Evolutionary conservation across 2,797 vertebrate species (phyloP).

Genomic region (Macropodus opercularis): DNA sequence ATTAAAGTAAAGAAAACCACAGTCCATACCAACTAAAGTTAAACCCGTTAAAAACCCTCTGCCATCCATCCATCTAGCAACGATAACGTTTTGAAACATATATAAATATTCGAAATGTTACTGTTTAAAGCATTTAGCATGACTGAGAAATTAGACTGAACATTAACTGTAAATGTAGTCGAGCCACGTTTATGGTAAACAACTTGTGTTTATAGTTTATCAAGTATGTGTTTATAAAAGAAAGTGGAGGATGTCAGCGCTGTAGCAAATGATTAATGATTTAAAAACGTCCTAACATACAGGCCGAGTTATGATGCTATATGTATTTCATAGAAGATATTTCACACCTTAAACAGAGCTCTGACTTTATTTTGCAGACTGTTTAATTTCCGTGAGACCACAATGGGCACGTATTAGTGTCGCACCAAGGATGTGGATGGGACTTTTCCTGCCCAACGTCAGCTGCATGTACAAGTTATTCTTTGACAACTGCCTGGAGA

Average conservation of each 20-base stretch:
- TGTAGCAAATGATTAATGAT: not conserved
- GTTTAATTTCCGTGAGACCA: constrained; percentile 3
- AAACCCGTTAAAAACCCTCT: too few relatives aligned
- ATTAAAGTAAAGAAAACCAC: not conserved
- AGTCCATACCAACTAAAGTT: too few relatives aligned
- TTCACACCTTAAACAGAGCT: constrained; percentile 6
- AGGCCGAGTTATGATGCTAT: too few relatives aligned
- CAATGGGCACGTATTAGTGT: constrained; percentile 13
- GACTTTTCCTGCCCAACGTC: constrained; percentile 25
- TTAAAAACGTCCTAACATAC: too few relatives aligned
- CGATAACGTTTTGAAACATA: too few relatives aligned
- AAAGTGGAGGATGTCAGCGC: too few relatives aligned
- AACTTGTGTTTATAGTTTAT: not conserved
- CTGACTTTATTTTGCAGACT: constrained; percentile 58
- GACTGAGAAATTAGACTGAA: too few relatives aligned
- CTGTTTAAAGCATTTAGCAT: too few relatives aligned
- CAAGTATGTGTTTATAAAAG: not conserved
- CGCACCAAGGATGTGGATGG: constrained; percentile 35
- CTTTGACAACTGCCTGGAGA: constrained; percentile 17
- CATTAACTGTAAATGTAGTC: too few relatives aligned
- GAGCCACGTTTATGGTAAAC: not conserved
- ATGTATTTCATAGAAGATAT: too few relatives aligned
- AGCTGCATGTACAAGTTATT: constrained; percentile 33
- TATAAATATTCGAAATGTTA: too few relatives aligned
- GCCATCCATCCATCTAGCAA: too few relatives aligned